Conservation (phyloP, 2,113 vertebrate species). For the Eira barbara region DNA sequence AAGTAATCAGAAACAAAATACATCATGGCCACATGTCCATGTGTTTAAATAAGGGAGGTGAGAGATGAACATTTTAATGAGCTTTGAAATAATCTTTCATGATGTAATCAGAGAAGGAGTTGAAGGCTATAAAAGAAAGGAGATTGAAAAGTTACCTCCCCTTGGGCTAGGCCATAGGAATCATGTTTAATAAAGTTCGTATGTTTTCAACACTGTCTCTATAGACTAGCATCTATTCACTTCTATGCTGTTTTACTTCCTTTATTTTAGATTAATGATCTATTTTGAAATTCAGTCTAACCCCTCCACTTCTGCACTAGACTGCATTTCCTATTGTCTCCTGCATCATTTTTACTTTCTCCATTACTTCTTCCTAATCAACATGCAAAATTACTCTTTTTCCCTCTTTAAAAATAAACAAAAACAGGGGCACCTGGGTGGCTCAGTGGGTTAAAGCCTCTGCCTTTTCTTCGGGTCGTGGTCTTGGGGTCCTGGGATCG, state of each 20-base stretch:
- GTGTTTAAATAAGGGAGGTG: background rate
- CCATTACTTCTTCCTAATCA: background rate
- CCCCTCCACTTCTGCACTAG: background rate
- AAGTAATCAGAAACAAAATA: background rate
- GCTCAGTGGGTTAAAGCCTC: no score
- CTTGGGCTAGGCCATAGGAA: background rate
- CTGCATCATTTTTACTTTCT: background rate
- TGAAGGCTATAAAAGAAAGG: background rate
- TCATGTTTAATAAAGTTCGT: no score
- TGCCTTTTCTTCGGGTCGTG: no score
- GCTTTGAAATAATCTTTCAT: background rate
- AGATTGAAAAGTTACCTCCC: background rate
- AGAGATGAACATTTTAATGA: background rate
- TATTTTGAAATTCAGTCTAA: background rate
- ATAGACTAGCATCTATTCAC: background rate
- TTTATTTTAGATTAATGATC: background rate
- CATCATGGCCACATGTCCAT: background rate
- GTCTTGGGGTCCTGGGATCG: no score
- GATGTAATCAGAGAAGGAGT: background rate
- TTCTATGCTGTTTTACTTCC: background rate
- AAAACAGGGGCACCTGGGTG: no score
- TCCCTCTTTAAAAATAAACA: background rate
- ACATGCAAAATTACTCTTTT: background rate
- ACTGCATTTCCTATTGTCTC: background rate
- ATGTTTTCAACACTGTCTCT: background rate